Percentiles rank a stretch among this genome's conserved stretches.
Conservation (phyloP, 1,140 invertebrate species). For the Patella vulgata region DNA sequence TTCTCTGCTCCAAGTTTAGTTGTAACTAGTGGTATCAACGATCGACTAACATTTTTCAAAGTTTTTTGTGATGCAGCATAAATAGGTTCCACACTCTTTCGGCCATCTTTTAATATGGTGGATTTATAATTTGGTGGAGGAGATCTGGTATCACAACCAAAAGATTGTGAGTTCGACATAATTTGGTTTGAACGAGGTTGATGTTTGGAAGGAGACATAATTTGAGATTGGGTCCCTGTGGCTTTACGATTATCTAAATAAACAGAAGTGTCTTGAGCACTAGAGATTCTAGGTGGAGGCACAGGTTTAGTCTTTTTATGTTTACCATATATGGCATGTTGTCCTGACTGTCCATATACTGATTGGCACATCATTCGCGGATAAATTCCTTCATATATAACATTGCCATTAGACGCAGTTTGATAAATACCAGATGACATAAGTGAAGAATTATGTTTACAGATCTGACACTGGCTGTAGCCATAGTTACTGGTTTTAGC, state of each 20-base stretch:
- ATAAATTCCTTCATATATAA: too few relatives aligned
- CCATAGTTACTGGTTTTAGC: too few relatives aligned
- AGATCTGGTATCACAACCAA: background rate
- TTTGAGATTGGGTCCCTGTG: background rate
- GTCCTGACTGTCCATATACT: too few relatives aligned
- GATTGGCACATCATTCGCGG: too few relatives aligned
- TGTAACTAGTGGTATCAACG: constrained; percentile 54
- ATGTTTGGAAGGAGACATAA: constrained; percentile 7
- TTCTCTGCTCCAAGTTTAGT: constrained; percentile 62
- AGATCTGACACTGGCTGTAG: too few relatives aligned
- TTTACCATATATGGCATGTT: too few relatives aligned
- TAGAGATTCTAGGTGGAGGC: constrained; percentile 22
- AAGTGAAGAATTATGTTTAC: too few relatives aligned
- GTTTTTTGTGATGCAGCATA: constrained; percentile 26
- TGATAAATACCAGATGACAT: too few relatives aligned
- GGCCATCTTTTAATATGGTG: constrained; percentile 21
- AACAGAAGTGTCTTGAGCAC: background rate
- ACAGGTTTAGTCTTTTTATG: constrained; percentile 5
- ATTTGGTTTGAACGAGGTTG: background rate
- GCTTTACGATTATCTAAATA: background rate
- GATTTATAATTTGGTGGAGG: constrained; percentile 10
- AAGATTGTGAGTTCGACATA: constrained; percentile 1
- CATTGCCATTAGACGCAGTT: too few relatives aligned
- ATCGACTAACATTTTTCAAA: constrained; percentile 41
- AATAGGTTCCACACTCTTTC: background rate